Percentiles rank a stretch among this genome's conserved stretches.
Evolutionary conservation across 2,888 invertebrate species (phyloP).

Genomic region (Zonitis immaculata): DNA sequence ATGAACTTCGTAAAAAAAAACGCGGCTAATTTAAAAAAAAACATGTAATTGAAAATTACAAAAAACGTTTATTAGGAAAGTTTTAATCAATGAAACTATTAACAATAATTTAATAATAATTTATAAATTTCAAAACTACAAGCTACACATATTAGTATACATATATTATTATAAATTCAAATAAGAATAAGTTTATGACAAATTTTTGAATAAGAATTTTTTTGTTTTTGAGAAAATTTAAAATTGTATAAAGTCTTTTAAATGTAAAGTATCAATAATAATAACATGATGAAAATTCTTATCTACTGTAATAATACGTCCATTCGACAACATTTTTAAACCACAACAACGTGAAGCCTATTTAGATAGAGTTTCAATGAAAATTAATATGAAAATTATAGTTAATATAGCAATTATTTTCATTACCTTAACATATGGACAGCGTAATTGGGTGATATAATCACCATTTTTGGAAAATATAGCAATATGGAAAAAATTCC

Average conservation of each 20-base stretch:
- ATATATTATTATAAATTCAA: not conserved
- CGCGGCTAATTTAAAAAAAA: too few relatives aligned
- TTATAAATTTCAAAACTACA: not conserved
- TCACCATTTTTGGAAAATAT: constrained; percentile 87
- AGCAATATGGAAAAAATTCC: constrained; percentile 95
- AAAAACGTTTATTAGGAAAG: too few relatives aligned
- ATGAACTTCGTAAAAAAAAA: too few relatives aligned
- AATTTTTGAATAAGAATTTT: not conserved
- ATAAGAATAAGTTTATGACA: not conserved
- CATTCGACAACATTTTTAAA: constrained; percentile 93
- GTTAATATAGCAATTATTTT: too few relatives aligned
- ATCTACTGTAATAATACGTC: constrained; percentile 91
- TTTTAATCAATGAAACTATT: not conserved
- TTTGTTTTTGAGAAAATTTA: not conserved
- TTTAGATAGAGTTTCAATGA: constrained; percentile 40
- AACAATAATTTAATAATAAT: not conserved
- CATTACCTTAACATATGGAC: constrained; percentile 91
- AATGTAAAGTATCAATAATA: constrained; percentile 81
- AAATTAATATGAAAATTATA: not conserved
- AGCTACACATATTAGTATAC: not conserved
- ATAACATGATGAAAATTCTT: constrained; percentile 99
- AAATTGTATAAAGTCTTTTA: not conserved
- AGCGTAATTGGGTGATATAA: constrained; percentile 88
- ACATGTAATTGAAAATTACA: too few relatives aligned
- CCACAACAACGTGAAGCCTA: constrained; percentile 98